Conservation (phyloP, 2,888 invertebrate genomes). For the Acanthococcus lagerstroemiae region DNA sequence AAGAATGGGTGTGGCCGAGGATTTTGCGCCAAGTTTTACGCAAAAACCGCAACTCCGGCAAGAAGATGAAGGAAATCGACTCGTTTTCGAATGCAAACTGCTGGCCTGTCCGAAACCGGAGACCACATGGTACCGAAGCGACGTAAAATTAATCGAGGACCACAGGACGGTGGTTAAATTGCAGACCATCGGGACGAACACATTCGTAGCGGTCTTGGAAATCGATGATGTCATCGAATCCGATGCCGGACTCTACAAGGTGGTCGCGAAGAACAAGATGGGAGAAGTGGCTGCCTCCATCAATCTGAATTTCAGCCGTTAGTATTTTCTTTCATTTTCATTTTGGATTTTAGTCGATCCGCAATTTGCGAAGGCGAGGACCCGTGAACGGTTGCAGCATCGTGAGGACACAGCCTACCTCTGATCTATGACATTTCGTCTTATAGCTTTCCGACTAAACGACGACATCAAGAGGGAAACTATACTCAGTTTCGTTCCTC, state of each 20-base stretch:
- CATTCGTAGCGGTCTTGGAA: constrained; percentile 82
- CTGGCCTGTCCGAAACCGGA: constrained; percentile 79
- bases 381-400: too few species aligned
- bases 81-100: constrained; percentile 89
- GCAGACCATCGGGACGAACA: constrained; percentile 73
- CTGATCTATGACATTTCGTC: too few species aligned
- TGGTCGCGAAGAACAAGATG: constrained; percentile 92
- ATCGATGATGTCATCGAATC: constrained; percentile 92
- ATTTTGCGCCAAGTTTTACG: constrained; percentile 96
- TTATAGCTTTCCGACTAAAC: too few species aligned
- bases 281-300: constrained; percentile 95
- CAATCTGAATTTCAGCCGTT: constrained; percentile 95
- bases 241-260: constrained; percentile 92
- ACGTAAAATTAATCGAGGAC: constrained; percentile 72
- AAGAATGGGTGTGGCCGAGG: constrained; percentile 75
- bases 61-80: constrained; percentile 90
- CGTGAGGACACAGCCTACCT: too few species aligned
- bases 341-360: neutral
- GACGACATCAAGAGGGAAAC: too few species aligned
- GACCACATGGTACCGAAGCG: constrained; percentile 84
- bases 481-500: too few species aligned
- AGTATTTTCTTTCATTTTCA: constrained; percentile 46
- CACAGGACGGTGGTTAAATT: constrained; percentile 77
- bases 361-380: too few species aligned
- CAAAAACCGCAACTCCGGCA: constrained; percentile 95